Evolutionary conservation across 2,113 vertebrate species (phyloP).

Genomic region (Microtus ochrogaster): DNA sequence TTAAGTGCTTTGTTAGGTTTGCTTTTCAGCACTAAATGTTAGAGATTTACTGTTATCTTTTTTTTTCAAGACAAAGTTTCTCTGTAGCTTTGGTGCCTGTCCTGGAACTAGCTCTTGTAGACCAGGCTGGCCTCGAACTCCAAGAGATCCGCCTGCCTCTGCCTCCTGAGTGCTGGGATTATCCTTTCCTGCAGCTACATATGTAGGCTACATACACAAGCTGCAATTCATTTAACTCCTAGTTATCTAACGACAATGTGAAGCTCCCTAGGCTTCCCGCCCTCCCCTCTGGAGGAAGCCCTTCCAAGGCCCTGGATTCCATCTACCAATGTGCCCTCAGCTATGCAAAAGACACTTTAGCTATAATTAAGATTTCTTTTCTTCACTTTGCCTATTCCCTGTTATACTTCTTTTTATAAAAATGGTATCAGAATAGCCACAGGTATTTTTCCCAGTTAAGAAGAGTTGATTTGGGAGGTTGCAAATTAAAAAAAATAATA

Average conservation of each 20-base stretch:
- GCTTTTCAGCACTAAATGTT: background rate
- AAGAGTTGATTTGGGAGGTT: constrained; percentile 50
- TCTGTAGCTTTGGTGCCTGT: too few species aligned
- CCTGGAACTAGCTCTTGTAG: too few species aligned
- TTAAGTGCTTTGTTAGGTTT: background rate
- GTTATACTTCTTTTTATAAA: background rate
- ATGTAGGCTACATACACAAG: background rate
- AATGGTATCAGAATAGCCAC: background rate
- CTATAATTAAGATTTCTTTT: background rate
- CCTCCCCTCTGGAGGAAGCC: background rate
- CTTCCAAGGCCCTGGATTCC: background rate
- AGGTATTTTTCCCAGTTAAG: background rate
- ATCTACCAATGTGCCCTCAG: background rate
- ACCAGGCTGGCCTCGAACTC: too few species aligned
- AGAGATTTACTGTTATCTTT: background rate
- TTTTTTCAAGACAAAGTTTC: too few species aligned
- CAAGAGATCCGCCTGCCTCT: too few species aligned
- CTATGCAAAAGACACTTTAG: background rate
- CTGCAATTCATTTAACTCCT: background rate
- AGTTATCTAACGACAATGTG: background rate
- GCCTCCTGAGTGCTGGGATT: too few species aligned
- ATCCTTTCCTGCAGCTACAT: background rate
- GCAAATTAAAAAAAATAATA: background rate
- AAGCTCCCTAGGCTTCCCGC: background rate
- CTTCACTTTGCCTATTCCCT: background rate